Evolutionary conservation across 2,113 vertebrate genomes (phyloP), one percentile per base, ranked within the genome.

Genomic region (Otolemur garnettii): DNA sequence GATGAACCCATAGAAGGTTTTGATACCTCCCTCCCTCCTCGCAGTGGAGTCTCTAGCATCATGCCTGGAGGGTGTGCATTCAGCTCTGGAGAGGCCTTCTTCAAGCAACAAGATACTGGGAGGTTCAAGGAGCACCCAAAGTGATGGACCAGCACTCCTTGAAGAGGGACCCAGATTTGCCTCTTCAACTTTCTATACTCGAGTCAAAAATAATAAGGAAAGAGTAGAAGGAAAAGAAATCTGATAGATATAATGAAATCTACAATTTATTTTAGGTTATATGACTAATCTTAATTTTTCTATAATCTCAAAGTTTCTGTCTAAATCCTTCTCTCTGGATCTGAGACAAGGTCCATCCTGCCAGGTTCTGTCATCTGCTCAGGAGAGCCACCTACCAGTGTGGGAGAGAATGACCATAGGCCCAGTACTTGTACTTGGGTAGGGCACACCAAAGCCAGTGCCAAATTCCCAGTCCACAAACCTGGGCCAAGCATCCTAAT

Each of bases 181-280:
- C 72, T 81, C 38, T 2, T n/a, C 64, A 50, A 55, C 26, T 50
- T 69, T 81, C 9, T 53, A 30, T 38, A 60, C 55, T 80, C 68
- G 60, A 14, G 78, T 75, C 81, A 89, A 60, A 93, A 92, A 75
- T 74, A 77, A 55, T 66, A 75, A 62, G 42, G 57, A 82, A 86
- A 92, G 69, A 88, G 45, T 71, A 33, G 17, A 82, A 93, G 62
- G 35, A 57, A 72, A 88, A 21, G 62, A 79, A 71, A 55, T 38
- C 80, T 77, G 66, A 42, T 78, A n/a, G 69, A 21, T 42, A n/a
- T 77, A 11, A 2, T 66, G 53, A 57, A 94, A 75, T 45, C 24
- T 17, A 17, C 64, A 42, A 79, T 77, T 88, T 91, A 17, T 38
- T 33, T 64, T 68, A 88, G 68, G 28, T 28, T 85, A 57, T 33